Percentiles rank a stretch among this genome's conserved stretches.
These are phyloP conservation scores for Pseudochaenichthys georgianus DNA, from an alignment of 2,797 vertebrate genomes.

Conservation along the genomic window DNA sequence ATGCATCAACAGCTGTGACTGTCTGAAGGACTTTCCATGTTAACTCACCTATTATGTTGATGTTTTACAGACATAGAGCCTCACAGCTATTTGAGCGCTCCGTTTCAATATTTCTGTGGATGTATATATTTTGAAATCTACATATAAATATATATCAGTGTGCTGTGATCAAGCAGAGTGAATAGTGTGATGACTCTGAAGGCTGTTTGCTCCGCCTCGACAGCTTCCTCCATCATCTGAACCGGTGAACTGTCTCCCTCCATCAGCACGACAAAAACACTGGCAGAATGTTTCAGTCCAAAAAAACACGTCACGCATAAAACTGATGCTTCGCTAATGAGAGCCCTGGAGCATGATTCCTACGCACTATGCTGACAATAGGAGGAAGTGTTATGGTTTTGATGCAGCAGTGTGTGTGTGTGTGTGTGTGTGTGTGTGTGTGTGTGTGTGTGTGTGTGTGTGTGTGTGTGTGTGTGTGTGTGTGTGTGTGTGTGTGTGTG, in stretches of 20 bases:
- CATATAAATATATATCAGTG: too few species aligned
- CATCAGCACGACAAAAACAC: background rate
- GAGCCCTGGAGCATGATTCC: background rate
- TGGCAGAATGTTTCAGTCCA: background rate
- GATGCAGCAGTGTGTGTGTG: background rate
- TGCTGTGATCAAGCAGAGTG: background rate
- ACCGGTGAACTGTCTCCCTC: background rate
- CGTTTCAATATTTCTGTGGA: too few species aligned
- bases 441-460: background rate
- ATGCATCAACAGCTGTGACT: too few species aligned
- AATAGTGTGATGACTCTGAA: background rate
- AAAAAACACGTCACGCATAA: background rate
- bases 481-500: background rate
- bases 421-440: background rate
- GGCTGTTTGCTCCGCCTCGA: background rate
- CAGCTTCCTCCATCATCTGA: constrained; percentile 3
- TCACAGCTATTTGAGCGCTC: background rate
- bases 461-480: background rate
- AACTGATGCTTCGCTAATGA: constrained; percentile 7
- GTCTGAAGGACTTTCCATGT: background rate
- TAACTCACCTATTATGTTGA: background rate
- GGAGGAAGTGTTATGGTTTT: background rate
- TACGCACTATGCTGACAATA: background rate
- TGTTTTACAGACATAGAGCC: background rate
- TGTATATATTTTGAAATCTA: too few species aligned